These are phyloP conservation scores for Unio delphinus DNA, from an alignment of 2,888 invertebrate species.

Conservation along the genomic window DNA sequence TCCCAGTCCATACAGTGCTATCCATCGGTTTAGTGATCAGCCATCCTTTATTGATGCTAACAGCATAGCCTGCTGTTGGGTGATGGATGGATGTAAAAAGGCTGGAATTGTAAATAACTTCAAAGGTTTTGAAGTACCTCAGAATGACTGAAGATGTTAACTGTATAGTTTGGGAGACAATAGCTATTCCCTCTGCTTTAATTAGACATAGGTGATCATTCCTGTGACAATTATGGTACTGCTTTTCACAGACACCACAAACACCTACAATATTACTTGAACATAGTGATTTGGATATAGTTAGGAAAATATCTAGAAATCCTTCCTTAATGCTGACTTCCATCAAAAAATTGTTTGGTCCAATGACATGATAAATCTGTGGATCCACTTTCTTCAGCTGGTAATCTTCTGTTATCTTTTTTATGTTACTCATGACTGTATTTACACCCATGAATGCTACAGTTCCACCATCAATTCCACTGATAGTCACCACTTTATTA, in stretches of 20 bases:
- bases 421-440: not conserved
- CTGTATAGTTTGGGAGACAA: not conserved
- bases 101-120: not conserved
- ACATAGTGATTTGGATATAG: no score
- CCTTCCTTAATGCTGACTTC: constrained; percentile 20
- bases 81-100: not conserved
- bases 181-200: not conserved
- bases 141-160: not conserved
- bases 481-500: constrained; percentile 11
- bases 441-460: constrained; percentile 12
- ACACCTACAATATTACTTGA: no score
- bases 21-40: constrained; percentile 3
- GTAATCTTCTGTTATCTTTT: constrained; percentile 5
- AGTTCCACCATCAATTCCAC: constrained; percentile 8
- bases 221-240: no score
- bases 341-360: constrained; percentile 10
- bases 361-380: constrained; percentile 12
- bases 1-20: constrained; percentile 1
- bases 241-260: no score
- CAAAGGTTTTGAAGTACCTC: not conserved
- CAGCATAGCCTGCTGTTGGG: constrained; percentile 11
- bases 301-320: constrained; percentile 19
- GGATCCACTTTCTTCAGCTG: constrained; percentile 19
- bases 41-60: constrained; percentile 7
- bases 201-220: no score